phyloP scores from a whole-genome alignment of 1,140 invertebrate genomes.

The Manduca sexta region DNA sequence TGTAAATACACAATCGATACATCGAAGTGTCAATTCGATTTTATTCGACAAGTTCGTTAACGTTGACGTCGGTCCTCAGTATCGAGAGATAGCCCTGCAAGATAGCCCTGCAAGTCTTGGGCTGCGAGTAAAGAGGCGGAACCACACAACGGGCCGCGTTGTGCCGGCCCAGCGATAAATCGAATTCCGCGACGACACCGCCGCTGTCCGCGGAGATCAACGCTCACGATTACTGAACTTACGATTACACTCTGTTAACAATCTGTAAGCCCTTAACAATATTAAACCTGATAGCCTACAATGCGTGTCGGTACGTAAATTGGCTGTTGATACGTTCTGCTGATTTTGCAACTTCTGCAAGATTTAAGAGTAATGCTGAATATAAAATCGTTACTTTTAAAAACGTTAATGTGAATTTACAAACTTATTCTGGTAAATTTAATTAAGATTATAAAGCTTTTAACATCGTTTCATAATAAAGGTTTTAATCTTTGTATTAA shows the following conservation, averaged over 20 bases:
- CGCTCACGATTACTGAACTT: conserved; percentile 40
- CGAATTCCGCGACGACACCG: conserved; percentile 59
- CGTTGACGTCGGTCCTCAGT: conserved; percentile 27
- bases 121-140: conserved; percentile 48
- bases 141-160: conserved; percentile 54
- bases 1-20: conserved; percentile 1
- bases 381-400: no score
- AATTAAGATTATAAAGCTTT: no score
- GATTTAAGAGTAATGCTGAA: no score
- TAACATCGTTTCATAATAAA: no score
- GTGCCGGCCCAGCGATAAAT: conserved; percentile 55
- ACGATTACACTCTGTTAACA: conserved; percentile 34
- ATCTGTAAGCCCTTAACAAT: conserved; percentile 16
- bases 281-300: background rate
- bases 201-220: conserved; percentile 46
- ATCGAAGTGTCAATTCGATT: conserved; percentile 30
- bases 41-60: conserved; percentile 39
- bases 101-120: conserved; percentile 16
- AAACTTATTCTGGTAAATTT: no score
- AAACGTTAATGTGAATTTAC: no score
- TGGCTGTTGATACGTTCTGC: no score
- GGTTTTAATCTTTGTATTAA: no score
- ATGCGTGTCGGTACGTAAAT: no score
- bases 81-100: conserved; percentile 42
- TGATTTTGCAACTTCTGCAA: no score